Evolutionary conservation across 2,888 invertebrate genomes (phyloP).

Genomic region (Rhyacophila evoluta): DNA sequence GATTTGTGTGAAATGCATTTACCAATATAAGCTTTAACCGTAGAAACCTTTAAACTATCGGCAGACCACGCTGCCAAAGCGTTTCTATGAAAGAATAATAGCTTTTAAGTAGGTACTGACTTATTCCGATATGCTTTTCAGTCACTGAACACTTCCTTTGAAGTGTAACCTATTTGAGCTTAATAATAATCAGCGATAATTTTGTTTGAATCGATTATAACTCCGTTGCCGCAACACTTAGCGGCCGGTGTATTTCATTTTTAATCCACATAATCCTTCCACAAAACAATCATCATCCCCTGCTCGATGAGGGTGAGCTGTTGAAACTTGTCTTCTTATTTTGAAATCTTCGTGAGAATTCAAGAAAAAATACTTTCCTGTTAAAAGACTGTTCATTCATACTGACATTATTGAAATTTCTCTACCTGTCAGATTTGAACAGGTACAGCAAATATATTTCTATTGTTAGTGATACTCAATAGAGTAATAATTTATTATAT

Average conservation of each 20-base stretch:
- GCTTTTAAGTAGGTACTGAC: no score
- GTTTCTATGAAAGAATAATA: neutral
- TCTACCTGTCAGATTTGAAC: neutral
- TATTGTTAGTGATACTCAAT: no score
- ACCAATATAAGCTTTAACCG: neutral
- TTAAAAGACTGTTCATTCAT: neutral
- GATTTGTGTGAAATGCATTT: neutral
- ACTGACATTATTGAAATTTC: neutral
- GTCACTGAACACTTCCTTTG: neutral
- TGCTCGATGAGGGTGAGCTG: neutral
- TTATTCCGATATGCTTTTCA: neutral
- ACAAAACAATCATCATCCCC: neutral
- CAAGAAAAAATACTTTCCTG: neutral
- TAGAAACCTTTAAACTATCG: neutral
- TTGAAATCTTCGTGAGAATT: neutral
- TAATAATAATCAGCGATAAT: neutral
- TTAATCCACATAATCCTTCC: slow-evolving; percentile 8
- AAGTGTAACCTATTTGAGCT: neutral
- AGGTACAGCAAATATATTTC: no score
- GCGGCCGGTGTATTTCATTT: neutral
- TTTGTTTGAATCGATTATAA: neutral
- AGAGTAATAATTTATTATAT: no score
- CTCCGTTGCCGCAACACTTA: neutral
- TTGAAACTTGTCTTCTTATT: neutral
- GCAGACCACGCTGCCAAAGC: neutral